Evolutionary conservation across 2,888 invertebrate genomes (phyloP).

Genomic region (Silvanus unidentatus): DNA sequence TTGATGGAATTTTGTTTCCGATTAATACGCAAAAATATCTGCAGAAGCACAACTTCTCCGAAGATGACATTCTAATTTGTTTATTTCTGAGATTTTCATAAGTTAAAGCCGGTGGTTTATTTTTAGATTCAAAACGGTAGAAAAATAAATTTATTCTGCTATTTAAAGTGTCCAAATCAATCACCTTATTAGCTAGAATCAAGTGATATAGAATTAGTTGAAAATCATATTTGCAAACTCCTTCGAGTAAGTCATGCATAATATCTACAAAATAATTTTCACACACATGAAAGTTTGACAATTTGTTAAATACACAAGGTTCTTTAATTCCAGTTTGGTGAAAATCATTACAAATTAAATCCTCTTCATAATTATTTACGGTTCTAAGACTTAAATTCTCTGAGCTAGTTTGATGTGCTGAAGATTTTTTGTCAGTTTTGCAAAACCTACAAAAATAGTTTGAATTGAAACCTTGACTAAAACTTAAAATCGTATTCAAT

Average conservation of each 20-base stretch:
- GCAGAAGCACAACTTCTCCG: neutral
- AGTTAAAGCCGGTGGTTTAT: neutral
- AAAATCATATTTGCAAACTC: neutral
- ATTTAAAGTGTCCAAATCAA: neutral
- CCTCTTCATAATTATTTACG: too few relatives aligned
- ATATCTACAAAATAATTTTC: neutral
- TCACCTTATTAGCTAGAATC: neutral
- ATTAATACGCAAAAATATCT: neutral
- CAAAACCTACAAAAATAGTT: conserved; percentile 31
- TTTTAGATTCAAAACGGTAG: neutral
- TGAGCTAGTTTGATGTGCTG: too few relatives aligned
- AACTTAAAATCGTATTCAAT: conserved; percentile 25
- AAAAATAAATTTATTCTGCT: neutral
- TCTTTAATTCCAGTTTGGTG: neutral
- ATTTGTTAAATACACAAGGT: neutral
- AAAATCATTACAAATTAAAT: too few relatives aligned
- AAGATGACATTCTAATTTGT: neutral
- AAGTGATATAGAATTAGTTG: neutral
- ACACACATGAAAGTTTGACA: neutral
- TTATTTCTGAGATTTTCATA: neutral
- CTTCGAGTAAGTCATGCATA: neutral
- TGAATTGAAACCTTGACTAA: conserved; percentile 22
- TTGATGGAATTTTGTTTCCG: neutral
- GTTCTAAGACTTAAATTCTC: too few relatives aligned
- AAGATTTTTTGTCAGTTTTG: conserved; percentile 11